Percentiles rank a stretch among this genome's conserved stretches.
Evolutionary conservation across 1,140 invertebrate genomes (phyloP).

Genomic region (Diabrotica virgifera): DNA sequence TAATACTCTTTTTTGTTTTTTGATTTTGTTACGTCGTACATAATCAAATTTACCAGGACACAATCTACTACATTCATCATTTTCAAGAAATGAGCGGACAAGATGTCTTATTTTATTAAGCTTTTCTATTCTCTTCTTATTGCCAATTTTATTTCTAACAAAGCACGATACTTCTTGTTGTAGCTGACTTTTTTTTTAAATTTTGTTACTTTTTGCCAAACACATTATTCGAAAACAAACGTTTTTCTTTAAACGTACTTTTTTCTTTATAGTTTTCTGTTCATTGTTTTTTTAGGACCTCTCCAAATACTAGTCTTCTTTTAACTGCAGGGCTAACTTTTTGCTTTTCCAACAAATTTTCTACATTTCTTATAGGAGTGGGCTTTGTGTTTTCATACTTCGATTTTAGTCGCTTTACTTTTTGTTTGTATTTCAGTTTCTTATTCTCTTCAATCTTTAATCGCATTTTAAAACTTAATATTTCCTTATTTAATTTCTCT

Average conservation of each 20-base stretch:
- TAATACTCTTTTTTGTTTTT: slow-evolving; percentile 3
- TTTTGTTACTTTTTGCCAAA: too few species aligned
- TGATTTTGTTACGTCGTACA: background rate
- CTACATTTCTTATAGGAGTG: background rate
- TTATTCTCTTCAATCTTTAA: background rate
- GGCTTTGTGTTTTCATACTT: slow-evolving; percentile 1
- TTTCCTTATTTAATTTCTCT: background rate
- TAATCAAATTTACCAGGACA: slow-evolving; percentile 2
- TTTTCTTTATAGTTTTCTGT: too few species aligned
- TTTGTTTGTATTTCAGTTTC: background rate
- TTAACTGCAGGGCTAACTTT: background rate
- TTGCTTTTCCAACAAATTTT: slow-evolving; percentile 4
- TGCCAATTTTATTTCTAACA: too few species aligned
- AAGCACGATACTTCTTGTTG: too few species aligned
- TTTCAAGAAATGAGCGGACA: too few species aligned
- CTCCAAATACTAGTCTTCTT: too few species aligned
- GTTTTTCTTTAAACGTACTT: too few species aligned
- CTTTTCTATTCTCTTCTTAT: too few species aligned
- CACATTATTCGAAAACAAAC: too few species aligned
- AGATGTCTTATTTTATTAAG: too few species aligned
- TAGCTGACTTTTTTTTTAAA: too few species aligned
- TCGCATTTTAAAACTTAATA: background rate
- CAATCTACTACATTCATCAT: slow-evolving; percentile 1
- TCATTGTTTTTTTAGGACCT: too few species aligned
- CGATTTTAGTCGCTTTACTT: background rate